Conservation (phyloP, 2,888 invertebrate species). For the Drosophila austrosaltans region DNA sequence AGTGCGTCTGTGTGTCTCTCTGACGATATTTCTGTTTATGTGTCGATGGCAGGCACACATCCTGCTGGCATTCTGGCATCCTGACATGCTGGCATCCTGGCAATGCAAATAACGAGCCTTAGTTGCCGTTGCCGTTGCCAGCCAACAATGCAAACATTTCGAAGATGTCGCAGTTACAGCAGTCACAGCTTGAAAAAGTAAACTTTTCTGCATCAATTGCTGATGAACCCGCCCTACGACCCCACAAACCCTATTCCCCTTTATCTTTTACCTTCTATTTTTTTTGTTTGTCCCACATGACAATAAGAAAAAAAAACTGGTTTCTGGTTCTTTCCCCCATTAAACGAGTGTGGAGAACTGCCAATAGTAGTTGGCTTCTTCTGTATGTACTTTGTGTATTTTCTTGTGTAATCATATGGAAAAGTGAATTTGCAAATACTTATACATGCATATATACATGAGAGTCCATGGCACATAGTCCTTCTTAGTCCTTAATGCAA, state of each 20-base stretch:
- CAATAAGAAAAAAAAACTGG: slow-evolving; percentile 50
- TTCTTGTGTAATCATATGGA: slow-evolving; percentile 76
- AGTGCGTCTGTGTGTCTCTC: slow-evolving; percentile 12
- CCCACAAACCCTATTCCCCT: slow-evolving; percentile 2
- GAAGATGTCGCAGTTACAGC: slow-evolving; percentile 31
- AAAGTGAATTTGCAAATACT: slow-evolving; percentile 79
- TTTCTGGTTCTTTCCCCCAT: background rate
- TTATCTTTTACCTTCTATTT: background rate
- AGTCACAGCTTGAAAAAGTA: slow-evolving; percentile 50
- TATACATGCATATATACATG: slow-evolving; percentile 43
- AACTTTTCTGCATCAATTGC: slow-evolving; percentile 76
- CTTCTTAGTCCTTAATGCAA: slow-evolving; percentile 36
- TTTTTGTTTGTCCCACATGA: slow-evolving; percentile 31
- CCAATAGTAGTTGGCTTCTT: slow-evolving; percentile 70
- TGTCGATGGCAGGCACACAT: slow-evolving; percentile 48
- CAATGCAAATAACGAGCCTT: slow-evolving; percentile 73
- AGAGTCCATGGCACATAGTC: slow-evolving; percentile 46
- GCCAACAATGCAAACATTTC: slow-evolving; percentile 48
- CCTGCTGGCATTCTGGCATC: slow-evolving; percentile 52
- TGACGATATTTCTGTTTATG: slow-evolving; percentile 42
- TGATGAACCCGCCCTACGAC: slow-evolving; percentile 61
- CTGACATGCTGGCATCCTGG: slow-evolving; percentile 48
- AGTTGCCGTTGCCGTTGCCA: slow-evolving; percentile 25
- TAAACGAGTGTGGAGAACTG: slow-evolving; percentile 14
- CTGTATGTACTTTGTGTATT: slow-evolving; percentile 46